These are phyloP conservation scores for Resseliella maxima DNA, from an alignment of 2,888 invertebrate genomes.

Conservation along the genomic window DNA sequence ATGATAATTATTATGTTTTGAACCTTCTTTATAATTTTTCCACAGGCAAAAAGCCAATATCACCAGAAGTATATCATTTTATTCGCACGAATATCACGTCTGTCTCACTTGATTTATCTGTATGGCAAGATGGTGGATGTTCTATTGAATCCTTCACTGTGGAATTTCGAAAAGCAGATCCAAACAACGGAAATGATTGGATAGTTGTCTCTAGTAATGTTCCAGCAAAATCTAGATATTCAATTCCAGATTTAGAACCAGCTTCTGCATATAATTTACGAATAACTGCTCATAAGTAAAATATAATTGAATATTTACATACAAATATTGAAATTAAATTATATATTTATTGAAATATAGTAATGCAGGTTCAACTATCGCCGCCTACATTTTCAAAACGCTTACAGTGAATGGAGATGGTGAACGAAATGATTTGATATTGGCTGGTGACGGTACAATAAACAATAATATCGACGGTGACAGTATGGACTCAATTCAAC, in stretches of 20 bases:
- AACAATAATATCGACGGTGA: constrained; percentile 60
- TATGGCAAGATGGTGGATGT: constrained; percentile 86
- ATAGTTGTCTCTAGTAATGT: constrained; percentile 70
- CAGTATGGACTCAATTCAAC: not conserved
- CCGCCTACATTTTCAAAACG: constrained; percentile 72
- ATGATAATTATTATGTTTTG: no score
- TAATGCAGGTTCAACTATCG: constrained; percentile 73
- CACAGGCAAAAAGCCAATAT: constrained; percentile 73
- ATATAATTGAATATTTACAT: no score
- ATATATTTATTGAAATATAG: no score
- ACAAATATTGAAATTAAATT: no score
- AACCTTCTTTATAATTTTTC: no score
- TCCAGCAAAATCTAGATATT: constrained; percentile 65
- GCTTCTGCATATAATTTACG: constrained; percentile 70
- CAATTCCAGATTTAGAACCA: constrained; percentile 69
- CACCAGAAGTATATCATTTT: constrained; percentile 78
- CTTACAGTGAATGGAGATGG: constrained; percentile 60
- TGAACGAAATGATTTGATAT: not conserved
- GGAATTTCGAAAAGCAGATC: constrained; percentile 64
- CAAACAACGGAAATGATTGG: constrained; percentile 65
- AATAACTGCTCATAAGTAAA: constrained; percentile 74
- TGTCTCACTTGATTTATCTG: constrained; percentile 78
- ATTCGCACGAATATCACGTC: constrained; percentile 81
- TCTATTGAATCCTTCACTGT: constrained; percentile 76
- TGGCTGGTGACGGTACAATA: not conserved